phyloP scores from a whole-genome alignment of 2,113 vertebrate genomes.

The Mesocricetus auratus region DNA sequence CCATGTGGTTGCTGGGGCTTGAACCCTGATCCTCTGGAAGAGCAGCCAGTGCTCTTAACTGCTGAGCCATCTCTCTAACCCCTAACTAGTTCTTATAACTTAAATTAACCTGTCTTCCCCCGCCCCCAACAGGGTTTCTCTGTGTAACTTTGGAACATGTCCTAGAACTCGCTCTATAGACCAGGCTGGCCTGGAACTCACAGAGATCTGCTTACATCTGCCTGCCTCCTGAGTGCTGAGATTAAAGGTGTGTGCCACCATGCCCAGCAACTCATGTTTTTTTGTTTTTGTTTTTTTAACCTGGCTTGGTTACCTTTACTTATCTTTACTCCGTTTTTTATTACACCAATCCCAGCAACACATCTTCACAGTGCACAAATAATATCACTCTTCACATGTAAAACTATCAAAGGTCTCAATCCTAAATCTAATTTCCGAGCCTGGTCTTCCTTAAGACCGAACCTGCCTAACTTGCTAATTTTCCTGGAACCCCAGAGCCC shows the following conservation, averaged over 20 bases:
- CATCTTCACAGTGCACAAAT: not conserved
- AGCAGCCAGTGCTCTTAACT: too few species aligned
- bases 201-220: not conserved
- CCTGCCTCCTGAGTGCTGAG: not conserved
- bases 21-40: too few species aligned
- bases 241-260: not conserved
- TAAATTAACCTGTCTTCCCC: too few species aligned
- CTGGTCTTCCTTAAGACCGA: not conserved
- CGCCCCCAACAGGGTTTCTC: not conserved
- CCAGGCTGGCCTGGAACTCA: not conserved
- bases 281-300: not conserved
- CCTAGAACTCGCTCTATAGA: not conserved
- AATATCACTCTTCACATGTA: not conserved
- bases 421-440: not conserved
- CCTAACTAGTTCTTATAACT: too few species aligned
- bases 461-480: not conserved
- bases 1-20: too few species aligned
- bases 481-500: not conserved
- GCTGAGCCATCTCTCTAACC: too few species aligned
- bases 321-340: not conserved
- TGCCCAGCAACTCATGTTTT: not conserved
- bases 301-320: too few species aligned
- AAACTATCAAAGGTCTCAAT: not conserved
- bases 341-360: not conserved
- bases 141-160: not conserved